Evolutionary conservation across 2,888 invertebrate genomes (phyloP).

Genomic region (Vandiemenella viatica): DNA sequence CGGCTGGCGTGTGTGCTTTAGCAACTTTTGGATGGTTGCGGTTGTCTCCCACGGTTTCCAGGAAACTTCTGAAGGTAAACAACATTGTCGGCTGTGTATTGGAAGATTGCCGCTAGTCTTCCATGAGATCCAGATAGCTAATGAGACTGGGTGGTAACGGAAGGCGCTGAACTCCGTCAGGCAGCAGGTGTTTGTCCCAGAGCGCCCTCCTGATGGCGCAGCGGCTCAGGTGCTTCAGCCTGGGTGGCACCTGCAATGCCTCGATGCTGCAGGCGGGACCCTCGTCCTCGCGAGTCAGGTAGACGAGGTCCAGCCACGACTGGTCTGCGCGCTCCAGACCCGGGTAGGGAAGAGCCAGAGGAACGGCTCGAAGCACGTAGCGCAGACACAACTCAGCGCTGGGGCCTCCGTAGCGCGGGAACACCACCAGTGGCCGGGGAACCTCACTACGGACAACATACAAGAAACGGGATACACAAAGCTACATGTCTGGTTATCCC

Average conservation of each 20-base stretch:
- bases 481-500: too few relatives aligned
- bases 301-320: background rate
- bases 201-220: slow-evolving; percentile 50
- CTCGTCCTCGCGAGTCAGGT: background rate
- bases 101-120: background rate
- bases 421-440: background rate
- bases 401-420: background rate
- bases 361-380: slow-evolving; percentile 42
- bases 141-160: background rate
- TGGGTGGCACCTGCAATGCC: slow-evolving; percentile 44
- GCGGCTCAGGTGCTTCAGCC: slow-evolving; percentile 59
- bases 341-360: slow-evolving; percentile 29
- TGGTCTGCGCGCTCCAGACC: background rate
- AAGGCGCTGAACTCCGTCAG: slow-evolving; percentile 38
- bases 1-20: too few relatives aligned
- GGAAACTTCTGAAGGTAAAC: too few relatives aligned
- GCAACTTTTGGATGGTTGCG: background rate
- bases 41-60: too few relatives aligned
- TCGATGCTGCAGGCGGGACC: background rate
- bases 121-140: background rate
- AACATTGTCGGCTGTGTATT: too few relatives aligned
- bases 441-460: too few relatives aligned
- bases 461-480: too few relatives aligned
- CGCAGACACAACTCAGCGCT: background rate
- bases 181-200: slow-evolving; percentile 54